phyloP scores from a whole-genome alignment of 92 coral and sea anemone genomes.

The Epizoanthus rinbou region DNA sequence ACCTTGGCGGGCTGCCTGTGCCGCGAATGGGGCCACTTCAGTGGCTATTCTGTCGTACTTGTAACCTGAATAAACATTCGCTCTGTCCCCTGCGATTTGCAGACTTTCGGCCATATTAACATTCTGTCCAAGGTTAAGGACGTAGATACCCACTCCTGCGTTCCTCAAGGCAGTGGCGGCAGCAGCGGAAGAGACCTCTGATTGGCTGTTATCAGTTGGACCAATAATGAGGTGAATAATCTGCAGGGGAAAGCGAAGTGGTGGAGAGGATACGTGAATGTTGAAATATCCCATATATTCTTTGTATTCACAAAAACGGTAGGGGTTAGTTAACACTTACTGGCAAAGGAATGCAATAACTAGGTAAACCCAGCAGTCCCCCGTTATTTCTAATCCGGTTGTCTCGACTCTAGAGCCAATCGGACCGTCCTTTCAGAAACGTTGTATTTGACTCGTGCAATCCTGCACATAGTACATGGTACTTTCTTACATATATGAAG shows the following conservation, averaged over 20 bases:
- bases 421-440: no score
- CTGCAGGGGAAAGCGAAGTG: not conserved
- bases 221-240: conserved; percentile 20
- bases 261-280: no score
- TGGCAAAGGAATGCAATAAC: no score
- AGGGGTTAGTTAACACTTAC: no score
- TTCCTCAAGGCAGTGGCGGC: not conserved
- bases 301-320: no score
- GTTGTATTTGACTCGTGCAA: no score
- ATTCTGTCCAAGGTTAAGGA: conserved; percentile 15
- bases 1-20: conserved; percentile 8
- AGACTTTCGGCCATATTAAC: conserved; percentile 2
- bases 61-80: conserved; percentile 11
- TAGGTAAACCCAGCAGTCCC: no score
- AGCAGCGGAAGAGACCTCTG: not conserved
- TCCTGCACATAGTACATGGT: no score
- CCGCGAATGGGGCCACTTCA: not conserved
- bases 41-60: not conserved
- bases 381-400: no score
- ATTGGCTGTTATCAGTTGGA: conserved; percentile 15
- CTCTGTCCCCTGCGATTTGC: conserved; percentile 16
- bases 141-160: conserved; percentile 23
- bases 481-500: no score
- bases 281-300: no score
- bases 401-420: no score